Percentiles rank a stretch among this genome's conserved stretches.
These are phyloP conservation scores for Tipula unca DNA, from an alignment of 2,888 invertebrate species.

Conservation along the genomic window DNA sequence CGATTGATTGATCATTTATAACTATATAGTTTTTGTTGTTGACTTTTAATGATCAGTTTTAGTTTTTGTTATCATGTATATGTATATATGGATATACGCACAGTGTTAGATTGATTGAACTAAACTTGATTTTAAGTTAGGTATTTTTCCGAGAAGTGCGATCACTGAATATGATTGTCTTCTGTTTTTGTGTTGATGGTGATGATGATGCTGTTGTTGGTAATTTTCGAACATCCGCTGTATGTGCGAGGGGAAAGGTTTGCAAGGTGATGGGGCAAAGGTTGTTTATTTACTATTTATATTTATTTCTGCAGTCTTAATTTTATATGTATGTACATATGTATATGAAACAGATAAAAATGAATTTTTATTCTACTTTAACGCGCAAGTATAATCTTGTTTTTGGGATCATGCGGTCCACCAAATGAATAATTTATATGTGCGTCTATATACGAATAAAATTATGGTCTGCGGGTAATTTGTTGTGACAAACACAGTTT, in stretches of 20 bases:
- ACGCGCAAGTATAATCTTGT: neutral
- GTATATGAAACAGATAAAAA: too few relatives aligned
- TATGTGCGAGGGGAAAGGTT: neutral
- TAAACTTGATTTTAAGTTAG: neutral
- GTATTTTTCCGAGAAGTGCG: neutral
- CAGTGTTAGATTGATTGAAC: neutral
- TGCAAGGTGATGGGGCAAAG: neutral
- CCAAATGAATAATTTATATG: neutral
- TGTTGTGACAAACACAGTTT: neutral
- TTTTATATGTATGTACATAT: neutral
- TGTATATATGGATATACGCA: neutral
- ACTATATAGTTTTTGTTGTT: neutral
- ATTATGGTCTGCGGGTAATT: neutral
- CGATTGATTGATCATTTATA: slow-evolving; percentile 8
- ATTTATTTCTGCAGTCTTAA: neutral
- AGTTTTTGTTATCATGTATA: neutral
- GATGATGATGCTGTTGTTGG: neutral
- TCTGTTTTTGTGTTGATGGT: neutral
- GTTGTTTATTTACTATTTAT: neutral
- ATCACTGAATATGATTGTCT: neutral
- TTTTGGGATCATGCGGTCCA: neutral
- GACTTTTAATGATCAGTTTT: neutral
- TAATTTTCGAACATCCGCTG: neutral
- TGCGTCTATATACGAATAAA: neutral
- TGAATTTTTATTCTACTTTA: too few relatives aligned